A percentile compares a stretch with the other conserved stretches of the same genome.
Evolutionary conservation across 1,140 invertebrate species (phyloP).

Genomic region (Drosophila jambulina): DNA sequence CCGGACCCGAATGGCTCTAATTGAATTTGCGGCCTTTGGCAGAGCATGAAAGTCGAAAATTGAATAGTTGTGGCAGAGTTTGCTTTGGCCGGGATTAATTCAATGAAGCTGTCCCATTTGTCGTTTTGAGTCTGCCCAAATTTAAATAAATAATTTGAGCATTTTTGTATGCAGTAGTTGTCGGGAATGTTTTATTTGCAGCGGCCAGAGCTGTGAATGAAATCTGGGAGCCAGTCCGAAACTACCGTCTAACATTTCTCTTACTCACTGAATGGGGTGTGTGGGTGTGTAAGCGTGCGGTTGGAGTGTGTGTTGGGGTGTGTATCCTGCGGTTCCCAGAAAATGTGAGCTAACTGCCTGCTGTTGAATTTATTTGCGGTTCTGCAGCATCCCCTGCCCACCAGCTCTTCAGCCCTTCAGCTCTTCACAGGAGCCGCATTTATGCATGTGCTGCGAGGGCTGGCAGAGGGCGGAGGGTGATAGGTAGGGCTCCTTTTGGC

Average conservation of each 20-base stretch:
- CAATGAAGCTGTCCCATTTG: constrained; percentile 17
- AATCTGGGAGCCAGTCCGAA: constrained; percentile 17
- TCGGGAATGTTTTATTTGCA: constrained; percentile 18
- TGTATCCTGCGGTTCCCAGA: constrained; percentile 40
- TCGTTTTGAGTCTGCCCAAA: constrained; percentile 20
- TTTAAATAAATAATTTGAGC: constrained; percentile 43
- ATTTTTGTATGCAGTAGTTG: constrained; percentile 12
- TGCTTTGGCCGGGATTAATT: constrained; percentile 33
- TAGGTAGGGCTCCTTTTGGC: constrained; percentile 28
- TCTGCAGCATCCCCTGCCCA: constrained; percentile 17
- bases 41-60: constrained; percentile 8
- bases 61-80: constrained; percentile 18
- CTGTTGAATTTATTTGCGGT: constrained; percentile 76
- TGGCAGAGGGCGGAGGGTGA: not conserved
- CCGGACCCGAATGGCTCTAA: constrained; percentile 5
- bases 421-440: constrained; percentile 22
- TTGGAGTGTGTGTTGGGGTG: constrained; percentile 11
- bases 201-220: constrained; percentile 28
- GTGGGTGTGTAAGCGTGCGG: constrained; percentile 24
- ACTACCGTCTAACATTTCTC: constrained; percentile 41
- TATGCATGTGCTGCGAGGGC: constrained; percentile 9
- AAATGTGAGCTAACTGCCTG: constrained; percentile 67
- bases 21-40: constrained; percentile 37
- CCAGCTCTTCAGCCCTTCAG: constrained; percentile 15
- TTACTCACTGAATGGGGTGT: constrained; percentile 18